Evolutionary conservation across 2,113 vertebrate species (phyloP), one percentile per base, ranked within the genome.

Genomic region (Tetrax tetrax): DNA sequence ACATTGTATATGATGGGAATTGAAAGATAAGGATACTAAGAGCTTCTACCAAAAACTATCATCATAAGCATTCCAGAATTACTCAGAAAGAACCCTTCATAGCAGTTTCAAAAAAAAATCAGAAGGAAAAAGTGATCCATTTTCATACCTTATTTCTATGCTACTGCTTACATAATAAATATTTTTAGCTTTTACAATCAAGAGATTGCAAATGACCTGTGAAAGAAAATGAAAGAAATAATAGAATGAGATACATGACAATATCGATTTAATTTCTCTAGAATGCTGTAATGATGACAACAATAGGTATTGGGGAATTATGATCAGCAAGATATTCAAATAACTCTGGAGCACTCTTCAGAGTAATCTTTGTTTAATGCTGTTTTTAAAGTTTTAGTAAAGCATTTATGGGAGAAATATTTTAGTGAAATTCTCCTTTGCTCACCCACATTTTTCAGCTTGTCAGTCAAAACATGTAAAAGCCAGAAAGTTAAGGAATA

Each of bases 221-320:
- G 90, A 94, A 95, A 93, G 92, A 93, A 90, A 87, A 83, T 63
- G 56, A 82, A 85, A n/a, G 57, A 84, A 95, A 87, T 79, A 93
- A 77, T 16, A 59, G 75, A 88, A 92, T 19, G 41, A 74, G 51
- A 82, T 79, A 45, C 31, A 61, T 38, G 38, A 65, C 50, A 83
- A 87, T 61, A 77, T 27, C 37, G 76, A 57, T 79, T 93, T 93
- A 74, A 91, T 80, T 93, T 93, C 45, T 82, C 57, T 43, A 25
- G 61, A 25, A 87, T 80, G 29, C n/a, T 50, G 15, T 43, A 93
- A 80, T 85, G n/a, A 80, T 88, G 63, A 87, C 84, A 94, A 94
- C 63, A 91, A 79, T 80, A 87, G 54, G 20, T 83, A 69, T 6
- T 74, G n/a, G 45, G 53, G 37, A 87, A 93, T 80, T 72, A 54